A percentile compares a stretch with the other conserved stretches of the same genome.
These are phyloP conservation scores for Chironomus striatipennis DNA, from an alignment of 1,140 invertebrate genomes.

Conservation along the genomic window DNA sequence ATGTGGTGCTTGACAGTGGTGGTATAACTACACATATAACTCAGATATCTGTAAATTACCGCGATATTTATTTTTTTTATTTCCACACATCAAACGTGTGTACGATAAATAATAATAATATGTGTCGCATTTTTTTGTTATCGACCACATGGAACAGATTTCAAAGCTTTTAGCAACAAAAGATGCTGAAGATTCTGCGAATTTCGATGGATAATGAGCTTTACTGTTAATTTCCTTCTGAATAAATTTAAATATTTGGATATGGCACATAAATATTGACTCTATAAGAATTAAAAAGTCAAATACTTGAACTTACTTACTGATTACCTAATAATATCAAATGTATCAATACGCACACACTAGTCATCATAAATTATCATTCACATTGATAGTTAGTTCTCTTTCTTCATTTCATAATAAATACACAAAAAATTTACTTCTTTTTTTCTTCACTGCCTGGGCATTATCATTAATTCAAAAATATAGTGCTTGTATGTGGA, in stretches of 20 bases:
- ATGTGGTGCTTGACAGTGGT: not conserved
- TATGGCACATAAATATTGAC: not conserved
- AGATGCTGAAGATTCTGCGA: not conserved
- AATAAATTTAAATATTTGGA: not conserved
- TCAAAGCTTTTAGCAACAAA: not conserved
- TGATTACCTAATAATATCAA: conserved; percentile 14
- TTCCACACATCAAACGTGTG: not conserved
- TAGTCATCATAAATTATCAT: too few relatives aligned
- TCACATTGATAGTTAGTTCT: too few relatives aligned
- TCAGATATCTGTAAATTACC: not conserved
- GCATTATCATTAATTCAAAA: too few relatives aligned
- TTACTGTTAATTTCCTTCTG: not conserved
- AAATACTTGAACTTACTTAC: conserved; percentile 9
- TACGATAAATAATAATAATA: not conserved
- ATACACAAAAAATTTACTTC: too few relatives aligned
- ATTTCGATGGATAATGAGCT: not conserved
- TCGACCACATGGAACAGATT: not conserved
- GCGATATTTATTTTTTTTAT: conserved; percentile 3
- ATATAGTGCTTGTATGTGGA: too few relatives aligned
- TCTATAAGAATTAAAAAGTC: not conserved
- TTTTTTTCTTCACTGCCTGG: too few relatives aligned
- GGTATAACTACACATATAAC: not conserved
- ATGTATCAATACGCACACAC: not conserved
- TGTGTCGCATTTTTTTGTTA: not conserved
- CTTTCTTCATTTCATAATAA: too few relatives aligned